These are phyloP conservation scores for Rana temporaria DNA, from an alignment of 2,113 vertebrate genomes.

Conservation along the genomic window DNA sequence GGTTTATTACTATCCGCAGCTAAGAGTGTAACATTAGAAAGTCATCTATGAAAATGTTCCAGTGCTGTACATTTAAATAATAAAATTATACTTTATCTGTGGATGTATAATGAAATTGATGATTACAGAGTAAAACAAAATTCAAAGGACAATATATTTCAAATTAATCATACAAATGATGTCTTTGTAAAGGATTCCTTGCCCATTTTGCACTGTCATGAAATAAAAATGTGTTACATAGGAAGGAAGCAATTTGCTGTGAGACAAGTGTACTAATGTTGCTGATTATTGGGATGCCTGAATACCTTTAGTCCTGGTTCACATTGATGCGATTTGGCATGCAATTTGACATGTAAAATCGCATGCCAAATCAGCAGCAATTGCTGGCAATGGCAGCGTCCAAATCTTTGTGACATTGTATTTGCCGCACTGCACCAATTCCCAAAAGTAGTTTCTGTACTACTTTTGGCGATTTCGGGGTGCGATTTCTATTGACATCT, in stretches of 20 bases:
- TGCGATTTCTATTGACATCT: too few relatives aligned
- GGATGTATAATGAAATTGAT: conserved; percentile 34
- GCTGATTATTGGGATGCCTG: too few relatives aligned
- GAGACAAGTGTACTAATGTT: too few relatives aligned
- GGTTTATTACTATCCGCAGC: conserved; percentile 28
- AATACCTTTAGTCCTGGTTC: too few relatives aligned
- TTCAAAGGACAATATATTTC: conserved; percentile 36
- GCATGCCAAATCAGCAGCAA: too few relatives aligned
- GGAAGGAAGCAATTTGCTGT: not conserved
- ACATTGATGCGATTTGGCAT: too few relatives aligned
- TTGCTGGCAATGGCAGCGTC: too few relatives aligned
- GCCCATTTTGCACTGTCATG: not conserved
- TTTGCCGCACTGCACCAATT: too few relatives aligned
- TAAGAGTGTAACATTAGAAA: conserved; percentile 37
- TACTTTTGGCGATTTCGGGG: too few relatives aligned
- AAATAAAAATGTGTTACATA: conserved; percentile 16
- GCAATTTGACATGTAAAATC: too few relatives aligned
- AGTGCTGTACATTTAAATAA: conserved; percentile 25
- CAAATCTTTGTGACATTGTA: too few relatives aligned
- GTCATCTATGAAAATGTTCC: conserved; percentile 22
- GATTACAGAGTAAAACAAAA: conserved; percentile 43
- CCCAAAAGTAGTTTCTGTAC: too few relatives aligned
- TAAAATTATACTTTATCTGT: conserved; percentile 33
- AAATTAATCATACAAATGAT: conserved; percentile 44
- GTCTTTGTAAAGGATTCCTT: conserved; percentile 36